A percentile compares a stretch with the other conserved stretches of the same genome.
Conservation (phyloP, 2,113 vertebrate species). For the Pyxicephalus adspersus region DNA sequence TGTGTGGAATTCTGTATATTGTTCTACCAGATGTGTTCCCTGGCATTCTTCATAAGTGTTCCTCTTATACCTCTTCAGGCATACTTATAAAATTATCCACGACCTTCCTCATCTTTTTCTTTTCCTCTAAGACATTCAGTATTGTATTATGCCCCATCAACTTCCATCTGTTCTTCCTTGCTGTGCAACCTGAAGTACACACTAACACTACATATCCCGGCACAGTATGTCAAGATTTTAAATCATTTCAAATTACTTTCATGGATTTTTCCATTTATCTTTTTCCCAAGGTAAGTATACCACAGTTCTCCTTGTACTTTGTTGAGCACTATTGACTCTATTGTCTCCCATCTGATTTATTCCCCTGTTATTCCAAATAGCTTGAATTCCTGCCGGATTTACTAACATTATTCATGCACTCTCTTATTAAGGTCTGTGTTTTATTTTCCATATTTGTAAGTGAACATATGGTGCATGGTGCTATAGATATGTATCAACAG, state of each 20-base stretch:
- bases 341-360: neutral
- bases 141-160: slow-evolving; percentile 7
- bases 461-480: too few species aligned
- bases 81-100: neutral
- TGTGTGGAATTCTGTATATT: neutral
- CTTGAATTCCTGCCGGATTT: too few species aligned
- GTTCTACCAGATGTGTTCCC: neutral
- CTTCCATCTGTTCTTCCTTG: slow-evolving; percentile 25
- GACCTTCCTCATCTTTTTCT: slow-evolving; percentile 6
- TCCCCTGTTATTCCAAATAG: neutral
- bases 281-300: slow-evolving; percentile 17
- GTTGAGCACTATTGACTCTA: slow-evolving; percentile 6
- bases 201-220: slow-evolving; percentile 10
- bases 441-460: too few species aligned
- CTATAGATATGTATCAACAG: too few species aligned
- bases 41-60: neutral
- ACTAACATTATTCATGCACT: too few species aligned
- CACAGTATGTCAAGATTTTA: slow-evolving; percentile 8
- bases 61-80: slow-evolving; percentile 13
- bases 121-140: slow-evolving; percentile 19
- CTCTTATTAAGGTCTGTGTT: too few species aligned
- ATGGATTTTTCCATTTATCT: slow-evolving; percentile 30
- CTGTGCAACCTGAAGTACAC: slow-evolving; percentile 8
- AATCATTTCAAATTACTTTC: slow-evolving; percentile 32
- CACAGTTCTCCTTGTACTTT: slow-evolving; percentile 7